These are phyloP conservation scores for Clarias pachynema DNA, from an alignment of 2,797 vertebrate genomes.

Conservation along the genomic window DNA sequence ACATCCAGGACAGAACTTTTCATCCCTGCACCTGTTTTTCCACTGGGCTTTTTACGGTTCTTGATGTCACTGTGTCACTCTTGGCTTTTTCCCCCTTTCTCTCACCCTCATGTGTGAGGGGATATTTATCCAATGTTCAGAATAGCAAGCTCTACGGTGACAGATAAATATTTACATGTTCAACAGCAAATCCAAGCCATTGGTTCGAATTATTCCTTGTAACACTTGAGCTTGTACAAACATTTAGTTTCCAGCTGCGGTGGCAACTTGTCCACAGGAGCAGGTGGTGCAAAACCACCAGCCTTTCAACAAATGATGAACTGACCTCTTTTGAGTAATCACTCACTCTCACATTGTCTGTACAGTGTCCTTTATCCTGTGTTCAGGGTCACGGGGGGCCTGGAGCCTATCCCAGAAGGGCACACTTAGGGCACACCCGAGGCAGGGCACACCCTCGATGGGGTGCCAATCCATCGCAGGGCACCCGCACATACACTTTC, in stretches of 20 bases:
- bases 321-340: not conserved
- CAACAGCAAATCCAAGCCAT: not conserved
- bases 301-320: not conserved
- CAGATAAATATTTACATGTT: not conserved
- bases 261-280: not conserved
- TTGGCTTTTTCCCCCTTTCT: not conserved
- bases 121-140: not conserved
- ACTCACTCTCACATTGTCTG: no score
- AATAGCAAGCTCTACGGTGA: not conserved
- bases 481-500: no score
- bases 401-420: no score
- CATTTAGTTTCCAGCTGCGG: not conserved
- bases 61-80: not conserved
- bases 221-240: not conserved
- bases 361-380: no score
- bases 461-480: no score
- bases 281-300: not conserved
- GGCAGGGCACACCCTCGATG: no score
- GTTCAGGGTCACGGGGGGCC: no score
- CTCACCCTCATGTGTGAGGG: not conserved
- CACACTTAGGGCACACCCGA: no score
- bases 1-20: slow-evolving; percentile 42
- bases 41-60: slow-evolving; percentile 20
- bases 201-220: not conserved
- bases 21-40: slow-evolving; percentile 23